A percentile compares a stretch with the other conserved stretches of the same genome.
These are phyloP conservation scores for Eucidaris tribuloides DNA, from an alignment of 35 echinoderm and acorn worm species.

Conservation along the genomic window DNA sequence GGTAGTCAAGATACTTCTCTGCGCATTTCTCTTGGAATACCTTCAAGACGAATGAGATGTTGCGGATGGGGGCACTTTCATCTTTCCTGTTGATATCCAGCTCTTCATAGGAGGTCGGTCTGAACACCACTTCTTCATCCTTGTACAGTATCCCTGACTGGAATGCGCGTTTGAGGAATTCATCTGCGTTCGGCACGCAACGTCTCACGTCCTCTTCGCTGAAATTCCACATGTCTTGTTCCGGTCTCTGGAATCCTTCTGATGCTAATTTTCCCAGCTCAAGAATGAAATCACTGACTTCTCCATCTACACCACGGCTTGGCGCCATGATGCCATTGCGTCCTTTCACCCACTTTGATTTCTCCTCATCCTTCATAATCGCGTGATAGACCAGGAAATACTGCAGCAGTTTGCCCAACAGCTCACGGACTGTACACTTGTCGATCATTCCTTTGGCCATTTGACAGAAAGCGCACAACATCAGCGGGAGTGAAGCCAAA, in stretches of 20 bases:
- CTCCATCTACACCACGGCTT: neutral
- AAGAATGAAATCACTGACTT: neutral
- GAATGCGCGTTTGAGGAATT: slow-evolving; percentile 1
- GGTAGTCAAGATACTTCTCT: slow-evolving; percentile 27
- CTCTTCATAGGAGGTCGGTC: neutral
- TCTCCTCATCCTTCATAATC: neutral
- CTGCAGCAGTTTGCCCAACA: neutral
- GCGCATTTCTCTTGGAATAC: slow-evolving; percentile 46
- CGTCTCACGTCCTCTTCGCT: slow-evolving; percentile 6
- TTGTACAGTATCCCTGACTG: slow-evolving; percentile 7
- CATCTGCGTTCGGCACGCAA: neutral
- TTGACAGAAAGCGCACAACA: slow-evolving; percentile 22
- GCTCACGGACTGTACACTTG: neutral
- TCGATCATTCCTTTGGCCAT: slow-evolving; percentile 24
- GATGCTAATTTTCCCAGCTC: slow-evolving; percentile 38
- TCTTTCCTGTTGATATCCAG: neutral
- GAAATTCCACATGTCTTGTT: slow-evolving; percentile 28
- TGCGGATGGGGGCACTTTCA: neutral
- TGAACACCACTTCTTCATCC: slow-evolving; percentile 9
- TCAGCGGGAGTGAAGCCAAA: slow-evolving; percentile 6
- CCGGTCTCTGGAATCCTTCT: neutral
- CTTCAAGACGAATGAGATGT: slow-evolving; percentile 40
- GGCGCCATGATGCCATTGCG: too few species aligned
- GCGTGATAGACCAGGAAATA: slow-evolving; percentile 3
- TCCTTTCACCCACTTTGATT: neutral